These are phyloP conservation scores for Campylorhamphus procurvoides DNA, from an alignment of 2,113 vertebrate species.

Conservation along the genomic window DNA sequence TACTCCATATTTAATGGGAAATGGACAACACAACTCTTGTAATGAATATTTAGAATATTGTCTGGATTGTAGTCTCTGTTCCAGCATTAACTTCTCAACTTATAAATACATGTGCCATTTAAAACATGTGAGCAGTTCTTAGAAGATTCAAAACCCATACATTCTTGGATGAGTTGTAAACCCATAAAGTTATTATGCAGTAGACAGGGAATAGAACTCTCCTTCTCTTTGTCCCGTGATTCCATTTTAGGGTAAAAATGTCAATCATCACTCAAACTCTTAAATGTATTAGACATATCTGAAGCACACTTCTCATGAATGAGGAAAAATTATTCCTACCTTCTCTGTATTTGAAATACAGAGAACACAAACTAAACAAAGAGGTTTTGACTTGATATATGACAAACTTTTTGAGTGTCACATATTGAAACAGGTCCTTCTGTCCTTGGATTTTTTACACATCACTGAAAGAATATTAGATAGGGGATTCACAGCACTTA, in stretches of 20 bases:
- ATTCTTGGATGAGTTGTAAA: neutral
- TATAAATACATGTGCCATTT: neutral
- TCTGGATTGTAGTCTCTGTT: neutral
- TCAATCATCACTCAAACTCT: neutral
- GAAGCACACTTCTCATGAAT: neutral
- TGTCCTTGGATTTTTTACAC: neutral
- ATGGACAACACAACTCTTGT: neutral
- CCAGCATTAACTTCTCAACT: neutral
- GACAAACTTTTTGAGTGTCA: neutral
- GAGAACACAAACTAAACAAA: neutral
- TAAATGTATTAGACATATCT: neutral
- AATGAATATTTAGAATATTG: neutral
- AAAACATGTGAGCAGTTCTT: neutral
- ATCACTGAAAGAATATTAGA: neutral
- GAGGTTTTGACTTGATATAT: neutral
- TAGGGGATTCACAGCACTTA: neutral
- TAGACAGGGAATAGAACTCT: neutral
- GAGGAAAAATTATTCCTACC: neutral
- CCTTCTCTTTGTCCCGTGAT: neutral
- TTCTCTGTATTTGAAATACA: neutral
- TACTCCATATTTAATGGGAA: neutral
- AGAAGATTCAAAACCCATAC: neutral
- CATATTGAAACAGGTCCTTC: neutral
- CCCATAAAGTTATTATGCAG: neutral
- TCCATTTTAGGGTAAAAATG: neutral